Conservation (phyloP, 1,140 invertebrate species). For the Phymorhynchus buccinoides region DNA sequence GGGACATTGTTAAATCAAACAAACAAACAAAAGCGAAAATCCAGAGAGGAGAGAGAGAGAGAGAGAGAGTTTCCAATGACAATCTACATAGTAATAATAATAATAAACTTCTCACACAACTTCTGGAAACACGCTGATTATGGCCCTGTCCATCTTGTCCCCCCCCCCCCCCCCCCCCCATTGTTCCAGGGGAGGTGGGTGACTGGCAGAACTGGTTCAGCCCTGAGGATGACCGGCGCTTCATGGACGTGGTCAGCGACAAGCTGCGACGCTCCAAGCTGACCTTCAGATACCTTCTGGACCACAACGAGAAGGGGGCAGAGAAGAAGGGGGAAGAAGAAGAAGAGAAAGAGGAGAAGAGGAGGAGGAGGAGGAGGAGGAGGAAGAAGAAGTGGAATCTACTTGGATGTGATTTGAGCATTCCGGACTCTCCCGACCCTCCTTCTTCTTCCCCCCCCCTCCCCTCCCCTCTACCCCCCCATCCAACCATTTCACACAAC, state of each 20-base stretch:
- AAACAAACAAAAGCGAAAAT: too few relatives aligned
- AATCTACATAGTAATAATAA: too few relatives aligned
- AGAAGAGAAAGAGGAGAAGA: not conserved
- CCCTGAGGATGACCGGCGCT: constrained; percentile 42
- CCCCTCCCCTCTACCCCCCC: not conserved
- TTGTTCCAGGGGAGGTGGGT: constrained; percentile 45
- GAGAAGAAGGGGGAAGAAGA: too few relatives aligned
- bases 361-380: too few relatives aligned
- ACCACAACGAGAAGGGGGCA: not conserved
- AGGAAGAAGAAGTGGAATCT: not conserved
- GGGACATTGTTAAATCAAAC: too few relatives aligned
- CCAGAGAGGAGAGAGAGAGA: too few relatives aligned
- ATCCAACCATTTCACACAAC: too few relatives aligned
- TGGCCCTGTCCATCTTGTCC: too few relatives aligned
- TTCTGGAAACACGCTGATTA: too few relatives aligned
- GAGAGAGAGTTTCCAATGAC: too few relatives aligned
- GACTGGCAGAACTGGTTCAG: constrained; percentile 54
- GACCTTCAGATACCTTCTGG: constrained; percentile 23
- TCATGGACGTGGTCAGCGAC: constrained; percentile 34
- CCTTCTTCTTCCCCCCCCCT: not conserved
- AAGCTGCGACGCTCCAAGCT: constrained; percentile 39
- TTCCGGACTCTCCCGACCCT: not conserved
- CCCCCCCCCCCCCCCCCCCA: too few relatives aligned
- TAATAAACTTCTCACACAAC: too few relatives aligned
- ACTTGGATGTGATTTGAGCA: not conserved